phyloP scores from a whole-genome alignment of 2,113 vertebrate species.

The Pedetes capensis region DNA sequence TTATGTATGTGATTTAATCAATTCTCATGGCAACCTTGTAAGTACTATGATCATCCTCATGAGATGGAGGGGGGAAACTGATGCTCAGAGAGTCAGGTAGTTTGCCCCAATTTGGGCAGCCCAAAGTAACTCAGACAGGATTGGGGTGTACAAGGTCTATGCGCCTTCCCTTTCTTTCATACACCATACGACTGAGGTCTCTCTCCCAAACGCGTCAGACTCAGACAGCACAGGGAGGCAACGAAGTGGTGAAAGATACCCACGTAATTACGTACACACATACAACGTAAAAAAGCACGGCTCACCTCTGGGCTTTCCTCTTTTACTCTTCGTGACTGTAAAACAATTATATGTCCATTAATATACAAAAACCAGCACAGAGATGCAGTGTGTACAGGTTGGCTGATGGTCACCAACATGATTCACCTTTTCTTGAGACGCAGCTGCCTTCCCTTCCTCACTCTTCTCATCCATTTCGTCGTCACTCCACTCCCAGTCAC shows the following conservation, averaged over 20 bases:
- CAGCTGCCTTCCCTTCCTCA: conserved; percentile 93
- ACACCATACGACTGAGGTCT: not conserved
- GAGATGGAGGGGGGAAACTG: not conserved
- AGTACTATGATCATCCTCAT: not conserved
- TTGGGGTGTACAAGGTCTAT: not conserved
- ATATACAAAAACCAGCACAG: not conserved
- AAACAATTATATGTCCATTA: conserved; percentile 74
- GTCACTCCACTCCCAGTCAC: conserved; percentile 99
- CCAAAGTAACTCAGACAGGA: not conserved
- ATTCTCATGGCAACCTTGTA: not conserved
- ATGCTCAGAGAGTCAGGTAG: not conserved
- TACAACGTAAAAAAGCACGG: not conserved
- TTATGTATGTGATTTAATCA: not conserved
- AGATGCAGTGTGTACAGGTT: not conserved
- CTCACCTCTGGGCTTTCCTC: conserved; percentile 87
- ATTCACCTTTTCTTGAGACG: conserved; percentile 93
- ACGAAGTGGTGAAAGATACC: not conserved
- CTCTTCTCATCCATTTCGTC: conserved; percentile 97
- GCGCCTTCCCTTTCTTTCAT: not conserved
- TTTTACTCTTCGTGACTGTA: conserved; percentile 95
- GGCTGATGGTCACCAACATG: not conserved
- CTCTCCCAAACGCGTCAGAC: not conserved
- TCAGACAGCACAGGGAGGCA: not conserved
- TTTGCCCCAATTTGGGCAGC: not conserved
- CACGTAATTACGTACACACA: not conserved